These are phyloP conservation scores for Platygyra sinensis DNA, from an alignment of 64 coral and sea anemone species.

Conservation along the genomic window DNA sequence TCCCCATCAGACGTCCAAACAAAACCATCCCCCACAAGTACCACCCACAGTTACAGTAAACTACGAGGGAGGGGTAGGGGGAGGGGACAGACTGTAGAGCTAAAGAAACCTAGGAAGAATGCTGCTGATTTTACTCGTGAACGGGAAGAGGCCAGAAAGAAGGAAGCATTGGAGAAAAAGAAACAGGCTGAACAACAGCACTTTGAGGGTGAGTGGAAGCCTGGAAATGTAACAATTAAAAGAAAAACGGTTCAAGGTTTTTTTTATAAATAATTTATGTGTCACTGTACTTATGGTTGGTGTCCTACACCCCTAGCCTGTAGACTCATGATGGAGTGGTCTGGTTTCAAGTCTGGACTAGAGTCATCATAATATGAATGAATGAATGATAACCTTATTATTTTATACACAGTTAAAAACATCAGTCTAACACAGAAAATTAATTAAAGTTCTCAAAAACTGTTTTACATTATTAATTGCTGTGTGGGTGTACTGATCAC, in stretches of 20 bases:
- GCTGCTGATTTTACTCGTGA: slow-evolving; percentile 89
- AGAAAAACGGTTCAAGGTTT: background rate
- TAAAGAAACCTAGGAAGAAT: slow-evolving; percentile 83
- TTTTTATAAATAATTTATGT: too few species aligned
- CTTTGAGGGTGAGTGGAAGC: slow-evolving; percentile 65
- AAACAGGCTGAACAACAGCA: slow-evolving; percentile 48
- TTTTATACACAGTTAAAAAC: too few species aligned
- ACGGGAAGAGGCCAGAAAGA: slow-evolving; percentile 64
- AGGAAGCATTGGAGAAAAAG: slow-evolving; percentile 63
- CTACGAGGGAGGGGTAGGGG: slow-evolving; percentile 79
- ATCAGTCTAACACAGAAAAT: too few species aligned
- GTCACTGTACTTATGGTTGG: too few species aligned
- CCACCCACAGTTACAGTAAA: slow-evolving; percentile 69
- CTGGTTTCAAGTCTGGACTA: too few species aligned
- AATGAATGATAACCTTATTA: too few species aligned
- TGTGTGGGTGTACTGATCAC: too few species aligned
- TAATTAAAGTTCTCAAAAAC: too few species aligned
- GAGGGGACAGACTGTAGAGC: slow-evolving; percentile 44
- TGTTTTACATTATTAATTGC: too few species aligned
- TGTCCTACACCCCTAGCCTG: too few species aligned
- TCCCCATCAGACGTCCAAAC: background rate
- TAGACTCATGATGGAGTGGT: too few species aligned
- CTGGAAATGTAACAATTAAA: background rate
- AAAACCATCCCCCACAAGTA: background rate
- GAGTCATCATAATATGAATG: too few species aligned